phyloP scores from a whole-genome alignment of 1,140 invertebrate genomes.

The Saccostrea echinata region DNA sequence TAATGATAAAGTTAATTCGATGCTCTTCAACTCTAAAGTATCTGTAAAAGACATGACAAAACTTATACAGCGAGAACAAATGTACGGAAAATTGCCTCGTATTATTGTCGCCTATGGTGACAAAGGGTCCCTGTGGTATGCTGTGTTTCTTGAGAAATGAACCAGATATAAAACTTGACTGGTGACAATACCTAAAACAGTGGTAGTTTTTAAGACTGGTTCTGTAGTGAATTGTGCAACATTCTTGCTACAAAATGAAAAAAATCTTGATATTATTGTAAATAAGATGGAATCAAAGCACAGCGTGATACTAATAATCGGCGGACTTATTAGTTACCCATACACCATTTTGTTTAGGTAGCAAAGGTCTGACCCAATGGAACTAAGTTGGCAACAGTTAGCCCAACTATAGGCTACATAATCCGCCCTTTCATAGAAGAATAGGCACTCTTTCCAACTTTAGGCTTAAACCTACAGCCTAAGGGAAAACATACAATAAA shows the following conservation, averaged over 20 bases:
- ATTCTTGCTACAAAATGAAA: background rate
- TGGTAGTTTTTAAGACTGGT: background rate
- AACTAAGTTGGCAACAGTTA: too few species aligned
- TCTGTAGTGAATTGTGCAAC: background rate
- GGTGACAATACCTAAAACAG: background rate
- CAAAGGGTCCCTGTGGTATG: slow-evolving; percentile 59
- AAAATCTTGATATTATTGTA: background rate
- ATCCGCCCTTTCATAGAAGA: too few species aligned
- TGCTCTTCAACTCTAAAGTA: slow-evolving; percentile 64
- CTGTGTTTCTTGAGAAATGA: slow-evolving; percentile 65
- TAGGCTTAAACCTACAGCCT: too few species aligned
- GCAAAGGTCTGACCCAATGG: too few species aligned
- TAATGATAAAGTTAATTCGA: slow-evolving; percentile 61
- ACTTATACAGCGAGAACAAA: slow-evolving; percentile 58
- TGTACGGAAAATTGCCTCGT: slow-evolving; percentile 60
- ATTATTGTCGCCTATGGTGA: slow-evolving; percentile 65
- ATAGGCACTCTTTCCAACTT: too few species aligned
- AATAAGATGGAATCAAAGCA: slow-evolving; percentile 15
- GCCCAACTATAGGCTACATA: too few species aligned
- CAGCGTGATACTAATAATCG: background rate
- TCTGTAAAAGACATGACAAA: slow-evolving; percentile 52
- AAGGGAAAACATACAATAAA: too few species aligned
- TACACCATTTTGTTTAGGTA: too few species aligned
- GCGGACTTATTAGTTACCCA: too few species aligned
- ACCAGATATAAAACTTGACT: background rate